Evolutionary conservation across 2,888 invertebrate species (phyloP).

Genomic region (Xylota segnis): DNA sequence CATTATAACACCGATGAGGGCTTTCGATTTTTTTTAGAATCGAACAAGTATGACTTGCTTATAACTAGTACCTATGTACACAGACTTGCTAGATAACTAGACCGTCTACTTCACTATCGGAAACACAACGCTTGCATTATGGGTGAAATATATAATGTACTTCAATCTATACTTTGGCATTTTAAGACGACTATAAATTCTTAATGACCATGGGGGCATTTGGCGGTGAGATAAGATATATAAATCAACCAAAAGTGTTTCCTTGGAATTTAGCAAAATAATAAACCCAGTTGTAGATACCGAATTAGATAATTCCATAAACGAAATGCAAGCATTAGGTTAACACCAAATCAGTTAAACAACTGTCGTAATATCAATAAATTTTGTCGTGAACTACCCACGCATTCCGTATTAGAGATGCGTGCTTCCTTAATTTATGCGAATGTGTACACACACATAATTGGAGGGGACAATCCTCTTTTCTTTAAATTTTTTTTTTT

Average conservation of each 20-base stretch:
- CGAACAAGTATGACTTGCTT: too few relatives aligned
- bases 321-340: background rate
- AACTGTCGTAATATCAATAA: conserved; percentile 13
- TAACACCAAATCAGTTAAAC: conserved; percentile 31
- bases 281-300: background rate
- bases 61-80: too few relatives aligned
- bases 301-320: conserved; percentile 20
- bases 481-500: background rate
- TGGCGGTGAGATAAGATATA: conserved; percentile 5
- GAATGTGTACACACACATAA: conserved; percentile 4
- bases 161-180: background rate
- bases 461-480: conserved; percentile 46
- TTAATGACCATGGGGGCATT: conserved; percentile 1
- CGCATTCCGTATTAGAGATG: conserved; percentile 3
- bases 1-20: too few relatives aligned
- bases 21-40: too few relatives aligned
- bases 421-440: conserved; percentile 20
- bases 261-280: background rate
- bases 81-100: too few relatives aligned
- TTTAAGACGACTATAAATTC: background rate
- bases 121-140: background rate
- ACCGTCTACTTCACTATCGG: background rate
- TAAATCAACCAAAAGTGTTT: conserved; percentile 19
- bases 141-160: background rate
- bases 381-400: conserved; percentile 11